phyloP scores from a whole-genome alignment of 2,113 vertebrate genomes.

The Cryptotis parvus region DNA sequence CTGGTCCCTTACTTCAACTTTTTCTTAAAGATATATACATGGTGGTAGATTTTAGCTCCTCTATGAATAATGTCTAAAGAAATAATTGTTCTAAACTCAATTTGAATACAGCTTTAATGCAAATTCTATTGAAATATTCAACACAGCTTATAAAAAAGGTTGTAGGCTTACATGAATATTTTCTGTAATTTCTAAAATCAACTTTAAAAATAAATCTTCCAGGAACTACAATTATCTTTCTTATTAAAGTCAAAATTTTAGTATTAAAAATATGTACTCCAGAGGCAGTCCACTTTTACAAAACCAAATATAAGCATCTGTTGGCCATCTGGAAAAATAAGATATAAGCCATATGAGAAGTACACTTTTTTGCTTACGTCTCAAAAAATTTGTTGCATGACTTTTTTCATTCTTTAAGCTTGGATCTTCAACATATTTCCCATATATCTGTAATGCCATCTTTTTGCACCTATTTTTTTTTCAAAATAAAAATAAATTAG shows the following conservation, averaged over 20 bases:
- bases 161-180: background rate
- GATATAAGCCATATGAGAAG: background rate
- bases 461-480: background rate
- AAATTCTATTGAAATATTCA: background rate
- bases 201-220: background rate
- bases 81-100: background rate
- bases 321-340: background rate
- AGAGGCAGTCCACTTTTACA: background rate
- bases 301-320: constrained; percentile 62
- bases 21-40: no score
- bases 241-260: constrained; percentile 43
- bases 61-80: background rate
- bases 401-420: background rate
- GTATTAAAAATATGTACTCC: background rate
- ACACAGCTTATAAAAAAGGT: background rate
- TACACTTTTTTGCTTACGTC: background rate
- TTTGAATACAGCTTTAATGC: background rate
- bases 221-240: constrained; percentile 36
- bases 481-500: background rate
- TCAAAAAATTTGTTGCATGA: background rate
- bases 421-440: background rate
- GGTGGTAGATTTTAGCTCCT: no score
- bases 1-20: no score
- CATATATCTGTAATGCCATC: background rate
- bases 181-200: background rate